These are phyloP conservation scores for Scarus forsteni DNA, from an alignment of 2,797 vertebrate species.

Conservation along the genomic window DNA sequence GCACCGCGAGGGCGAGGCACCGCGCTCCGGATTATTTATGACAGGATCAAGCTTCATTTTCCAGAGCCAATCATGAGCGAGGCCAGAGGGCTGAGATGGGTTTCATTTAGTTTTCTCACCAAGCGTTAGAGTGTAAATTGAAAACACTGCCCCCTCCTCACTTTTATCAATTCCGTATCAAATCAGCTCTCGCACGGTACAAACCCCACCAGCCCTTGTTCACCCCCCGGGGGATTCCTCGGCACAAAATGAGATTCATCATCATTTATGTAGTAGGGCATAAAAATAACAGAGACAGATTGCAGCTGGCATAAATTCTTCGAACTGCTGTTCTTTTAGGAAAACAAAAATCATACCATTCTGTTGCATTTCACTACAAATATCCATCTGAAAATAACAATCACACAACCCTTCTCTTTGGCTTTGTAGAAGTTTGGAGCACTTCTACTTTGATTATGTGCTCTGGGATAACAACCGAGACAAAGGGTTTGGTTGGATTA, in stretches of 20 bases:
- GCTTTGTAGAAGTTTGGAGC: conserved; percentile 78
- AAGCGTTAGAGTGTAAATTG: conserved; percentile 69
- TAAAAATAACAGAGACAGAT: conserved; percentile 74
- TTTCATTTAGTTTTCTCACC: conserved; percentile 76
- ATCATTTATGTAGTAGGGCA: conserved; percentile 79
- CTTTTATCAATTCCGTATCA: conserved; percentile 69
- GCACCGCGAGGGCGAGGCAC: conserved; percentile 59
- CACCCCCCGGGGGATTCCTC: conserved; percentile 67
- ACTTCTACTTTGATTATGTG: conserved; percentile 59
- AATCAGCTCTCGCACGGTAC: conserved; percentile 62
- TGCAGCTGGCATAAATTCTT: conserved; percentile 76
- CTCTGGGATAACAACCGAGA: conserved; percentile 51
- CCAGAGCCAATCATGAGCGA: conserved; percentile 68
- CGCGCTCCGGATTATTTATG: conserved; percentile 60
- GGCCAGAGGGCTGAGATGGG: conserved; percentile 67
- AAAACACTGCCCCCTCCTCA: conserved; percentile 66
- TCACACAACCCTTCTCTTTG: conserved; percentile 81
- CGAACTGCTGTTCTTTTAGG: conserved; percentile 67
- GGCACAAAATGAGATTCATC: conserved; percentile 85
- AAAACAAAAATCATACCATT: conserved; percentile 56
- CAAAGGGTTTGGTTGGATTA: conserved; percentile 47
- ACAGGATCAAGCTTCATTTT: conserved; percentile 66
- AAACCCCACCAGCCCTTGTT: conserved; percentile 68
- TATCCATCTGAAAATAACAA: conserved; percentile 71
- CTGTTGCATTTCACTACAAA: conserved; percentile 70